Evolutionary conservation across 1,140 invertebrate species (phyloP).

Genomic region (Rhynchophorus ferrugineus): DNA sequence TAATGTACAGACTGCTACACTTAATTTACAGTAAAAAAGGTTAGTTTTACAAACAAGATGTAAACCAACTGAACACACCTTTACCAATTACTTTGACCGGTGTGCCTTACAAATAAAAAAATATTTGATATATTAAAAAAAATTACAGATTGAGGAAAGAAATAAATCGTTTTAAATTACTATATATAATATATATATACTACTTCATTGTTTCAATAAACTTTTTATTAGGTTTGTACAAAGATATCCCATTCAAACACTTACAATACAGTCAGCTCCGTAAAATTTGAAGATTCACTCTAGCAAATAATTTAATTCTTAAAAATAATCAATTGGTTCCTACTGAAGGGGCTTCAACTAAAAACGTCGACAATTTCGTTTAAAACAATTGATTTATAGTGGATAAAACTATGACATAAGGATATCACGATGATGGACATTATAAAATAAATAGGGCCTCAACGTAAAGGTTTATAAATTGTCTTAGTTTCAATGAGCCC

Average conservation of each 20-base stretch:
- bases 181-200: no score
- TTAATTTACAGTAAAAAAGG: slow-evolving; percentile 12
- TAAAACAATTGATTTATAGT: not conserved
- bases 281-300: slow-evolving; percentile 3
- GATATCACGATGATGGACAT: no score
- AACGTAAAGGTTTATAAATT: no score
- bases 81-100: slow-evolving; percentile 1
- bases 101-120: no score
- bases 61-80: not conserved
- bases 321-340: not conserved
- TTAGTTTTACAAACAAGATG: not conserved
- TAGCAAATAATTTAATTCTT: slow-evolving; percentile 1
- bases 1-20: slow-evolving; percentile 20
- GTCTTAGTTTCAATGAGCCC: no score
- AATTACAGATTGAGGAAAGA: slow-evolving; percentile 2
- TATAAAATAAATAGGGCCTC: no score
- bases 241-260: slow-evolving; percentile 6
- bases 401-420: no score
- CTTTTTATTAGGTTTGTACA: slow-evolving; percentile 6
- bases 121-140: not conserved
- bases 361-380: not conserved
- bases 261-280: not conserved
- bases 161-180: slow-evolving; percentile 1
- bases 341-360: not conserved
- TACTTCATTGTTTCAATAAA: not conserved